These are phyloP conservation scores for Morelia viridis DNA, from an alignment of 2,797 vertebrate species.

Conservation along the genomic window DNA sequence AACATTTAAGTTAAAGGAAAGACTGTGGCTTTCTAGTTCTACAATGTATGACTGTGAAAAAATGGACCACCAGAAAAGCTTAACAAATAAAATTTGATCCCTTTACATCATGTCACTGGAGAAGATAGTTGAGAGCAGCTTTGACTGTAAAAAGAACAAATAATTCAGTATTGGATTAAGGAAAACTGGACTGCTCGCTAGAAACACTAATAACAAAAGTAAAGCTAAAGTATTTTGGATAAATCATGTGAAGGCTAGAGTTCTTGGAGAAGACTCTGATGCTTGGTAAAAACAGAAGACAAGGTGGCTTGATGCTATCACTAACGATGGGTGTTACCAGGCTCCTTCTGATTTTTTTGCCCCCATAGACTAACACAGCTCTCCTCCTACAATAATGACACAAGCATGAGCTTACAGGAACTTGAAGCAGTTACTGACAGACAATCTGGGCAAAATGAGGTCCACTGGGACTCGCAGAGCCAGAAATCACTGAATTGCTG, in stretches of 20 bases:
- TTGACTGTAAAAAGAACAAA: neutral
- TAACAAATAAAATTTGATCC: neutral
- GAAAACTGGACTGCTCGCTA: neutral
- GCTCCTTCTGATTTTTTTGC: neutral
- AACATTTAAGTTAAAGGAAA: neutral
- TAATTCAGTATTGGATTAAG: neutral
- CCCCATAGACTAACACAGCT: neutral
- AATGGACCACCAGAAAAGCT: neutral
- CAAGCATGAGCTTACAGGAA: neutral
- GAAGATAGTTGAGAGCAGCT: neutral
- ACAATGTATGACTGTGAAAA: neutral
- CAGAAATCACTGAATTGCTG: neutral
- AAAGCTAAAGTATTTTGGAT: neutral
- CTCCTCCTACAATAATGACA: neutral
- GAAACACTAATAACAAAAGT: neutral
- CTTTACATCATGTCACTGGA: neutral
- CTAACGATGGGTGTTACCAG: neutral
- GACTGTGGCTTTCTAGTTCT: neutral
- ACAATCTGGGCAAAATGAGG: neutral
- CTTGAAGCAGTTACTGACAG: neutral
- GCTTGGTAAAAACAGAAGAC: neutral
- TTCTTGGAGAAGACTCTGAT: neutral
- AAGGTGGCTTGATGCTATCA: neutral
- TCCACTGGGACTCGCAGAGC: neutral
- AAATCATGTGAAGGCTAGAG: neutral